Conservation (phyloP, 2,888 invertebrate species). For the Halocaridina rubra region DNA sequence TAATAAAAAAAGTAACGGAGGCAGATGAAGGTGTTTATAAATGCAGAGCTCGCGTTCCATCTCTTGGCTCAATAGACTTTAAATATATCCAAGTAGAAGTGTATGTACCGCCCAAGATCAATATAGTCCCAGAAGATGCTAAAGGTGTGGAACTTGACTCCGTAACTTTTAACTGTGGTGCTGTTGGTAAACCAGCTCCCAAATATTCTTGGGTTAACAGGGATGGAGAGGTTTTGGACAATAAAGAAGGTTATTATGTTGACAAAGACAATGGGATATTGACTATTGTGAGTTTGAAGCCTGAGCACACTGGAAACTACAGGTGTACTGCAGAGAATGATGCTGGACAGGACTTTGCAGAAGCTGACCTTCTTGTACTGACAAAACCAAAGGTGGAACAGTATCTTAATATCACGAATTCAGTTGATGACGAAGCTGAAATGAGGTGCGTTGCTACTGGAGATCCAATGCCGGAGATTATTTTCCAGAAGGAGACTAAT, state of each 20-base stretch:
- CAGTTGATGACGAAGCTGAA: slow-evolving; percentile 75
- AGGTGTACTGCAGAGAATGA: slow-evolving; percentile 51
- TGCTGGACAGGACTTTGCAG: slow-evolving; percentile 44
- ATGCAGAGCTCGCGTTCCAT: slow-evolving; percentile 86
- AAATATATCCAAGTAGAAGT: slow-evolving; percentile 79
- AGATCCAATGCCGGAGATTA: slow-evolving; percentile 81
- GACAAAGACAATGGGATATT: slow-evolving; percentile 75
- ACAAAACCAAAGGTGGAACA: slow-evolving; percentile 86
- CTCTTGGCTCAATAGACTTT: slow-evolving; percentile 82
- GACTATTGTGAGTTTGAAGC: slow-evolving; percentile 79
- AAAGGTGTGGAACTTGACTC: slow-evolving; percentile 85
- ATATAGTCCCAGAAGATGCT: slow-evolving; percentile 65
- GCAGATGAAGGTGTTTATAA: slow-evolving; percentile 88
- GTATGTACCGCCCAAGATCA: slow-evolving; percentile 75
- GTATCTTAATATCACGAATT: slow-evolving; percentile 78
- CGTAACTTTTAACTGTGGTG: slow-evolving; percentile 81
- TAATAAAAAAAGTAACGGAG: slow-evolving; percentile 82
- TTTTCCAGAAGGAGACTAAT: slow-evolving; percentile 82
- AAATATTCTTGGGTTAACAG: slow-evolving; percentile 84
- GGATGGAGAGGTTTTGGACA: slow-evolving; percentile 77
- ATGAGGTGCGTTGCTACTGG: slow-evolving; percentile 79
- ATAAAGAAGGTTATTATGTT: slow-evolving; percentile 67
- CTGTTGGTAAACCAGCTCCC: slow-evolving; percentile 86
- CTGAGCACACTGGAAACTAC: slow-evolving; percentile 75
- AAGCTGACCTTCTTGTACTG: slow-evolving; percentile 71